These are phyloP conservation scores for Melopsittacus undulatus DNA, from an alignment of 2,797 vertebrate genomes.

Conservation along the genomic window DNA sequence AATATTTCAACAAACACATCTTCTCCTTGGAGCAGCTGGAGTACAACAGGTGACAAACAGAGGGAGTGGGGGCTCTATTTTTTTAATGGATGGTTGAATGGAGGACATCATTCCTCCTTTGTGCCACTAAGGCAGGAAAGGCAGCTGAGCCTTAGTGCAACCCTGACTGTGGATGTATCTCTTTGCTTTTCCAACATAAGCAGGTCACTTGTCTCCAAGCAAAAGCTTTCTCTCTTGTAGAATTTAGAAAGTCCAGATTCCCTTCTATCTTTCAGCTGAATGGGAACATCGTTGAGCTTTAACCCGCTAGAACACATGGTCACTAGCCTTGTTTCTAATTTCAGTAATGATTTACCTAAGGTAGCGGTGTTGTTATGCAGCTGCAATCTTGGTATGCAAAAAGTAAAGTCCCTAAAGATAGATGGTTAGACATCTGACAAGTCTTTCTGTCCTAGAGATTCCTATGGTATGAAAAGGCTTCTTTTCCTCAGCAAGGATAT, in stretches of 20 bases:
- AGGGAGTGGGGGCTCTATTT: background rate
- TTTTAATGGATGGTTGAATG: background rate
- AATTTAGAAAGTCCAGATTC: background rate
- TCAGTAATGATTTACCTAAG: background rate
- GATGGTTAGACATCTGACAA: background rate
- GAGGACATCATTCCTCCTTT: background rate
- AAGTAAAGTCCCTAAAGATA: background rate
- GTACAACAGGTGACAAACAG: conserved; percentile 83
- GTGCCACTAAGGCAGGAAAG: background rate
- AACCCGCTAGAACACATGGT: background rate
- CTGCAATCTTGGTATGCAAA: background rate
- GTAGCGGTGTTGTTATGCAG: background rate
- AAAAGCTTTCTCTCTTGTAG: background rate
- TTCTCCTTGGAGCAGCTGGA: conserved; percentile 93
- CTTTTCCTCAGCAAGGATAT: background rate
- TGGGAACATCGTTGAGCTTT: background rate
- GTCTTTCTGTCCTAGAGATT: background rate
- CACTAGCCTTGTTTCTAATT: background rate
- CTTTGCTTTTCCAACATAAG: background rate
- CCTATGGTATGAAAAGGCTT: background rate
- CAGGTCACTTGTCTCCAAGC: background rate
- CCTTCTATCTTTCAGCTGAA: background rate
- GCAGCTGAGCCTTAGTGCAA: background rate
- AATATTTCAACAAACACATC: conserved; percentile 95
- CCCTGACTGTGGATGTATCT: background rate